These are phyloP conservation scores for Cyprinella venusta DNA, from an alignment of 2,797 vertebrate species.

Conservation along the genomic window DNA sequence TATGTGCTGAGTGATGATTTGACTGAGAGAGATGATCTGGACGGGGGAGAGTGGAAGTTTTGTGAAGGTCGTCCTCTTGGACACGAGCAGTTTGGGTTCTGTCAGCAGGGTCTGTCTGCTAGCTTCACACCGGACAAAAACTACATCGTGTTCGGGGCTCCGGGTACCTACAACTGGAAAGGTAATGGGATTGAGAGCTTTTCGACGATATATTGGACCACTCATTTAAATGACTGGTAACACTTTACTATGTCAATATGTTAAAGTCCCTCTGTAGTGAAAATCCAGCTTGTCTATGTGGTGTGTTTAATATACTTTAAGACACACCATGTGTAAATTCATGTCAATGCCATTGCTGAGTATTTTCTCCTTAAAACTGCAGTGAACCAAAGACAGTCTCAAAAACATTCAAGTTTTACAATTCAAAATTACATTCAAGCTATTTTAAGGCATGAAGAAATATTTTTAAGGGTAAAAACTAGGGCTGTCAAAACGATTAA, in stretches of 20 bases:
- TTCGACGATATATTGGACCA: not conserved
- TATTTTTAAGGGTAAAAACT: no score
- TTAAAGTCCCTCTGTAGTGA: not conserved
- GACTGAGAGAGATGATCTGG: slow-evolving; percentile 84
- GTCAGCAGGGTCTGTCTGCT: slow-evolving; percentile 92
- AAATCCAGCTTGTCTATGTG: no score
- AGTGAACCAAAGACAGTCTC: no score
- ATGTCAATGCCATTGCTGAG: no score
- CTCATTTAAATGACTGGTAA: not conserved
- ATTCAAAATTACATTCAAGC: no score
- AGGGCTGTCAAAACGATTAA: no score
- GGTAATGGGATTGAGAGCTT: slow-evolving; percentile 74
- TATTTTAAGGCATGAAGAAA: no score
- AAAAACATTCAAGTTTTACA: no score
- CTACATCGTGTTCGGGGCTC: slow-evolving; percentile 92
- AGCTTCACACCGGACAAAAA: slow-evolving; percentile 92
- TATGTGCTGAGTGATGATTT: slow-evolving; percentile 93
- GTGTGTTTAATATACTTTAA: no score
- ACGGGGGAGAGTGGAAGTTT: slow-evolving; percentile 96
- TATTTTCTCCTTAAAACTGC: no score
- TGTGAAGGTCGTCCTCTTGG: slow-evolving; percentile 91
- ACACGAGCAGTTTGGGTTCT: slow-evolving; percentile 94
- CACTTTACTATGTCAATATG: not conserved
- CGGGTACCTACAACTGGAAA: slow-evolving; percentile 98
- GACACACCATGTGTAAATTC: no score